Conservation (phyloP, 2,113 vertebrate species). For the Barbus barbus region DNA sequence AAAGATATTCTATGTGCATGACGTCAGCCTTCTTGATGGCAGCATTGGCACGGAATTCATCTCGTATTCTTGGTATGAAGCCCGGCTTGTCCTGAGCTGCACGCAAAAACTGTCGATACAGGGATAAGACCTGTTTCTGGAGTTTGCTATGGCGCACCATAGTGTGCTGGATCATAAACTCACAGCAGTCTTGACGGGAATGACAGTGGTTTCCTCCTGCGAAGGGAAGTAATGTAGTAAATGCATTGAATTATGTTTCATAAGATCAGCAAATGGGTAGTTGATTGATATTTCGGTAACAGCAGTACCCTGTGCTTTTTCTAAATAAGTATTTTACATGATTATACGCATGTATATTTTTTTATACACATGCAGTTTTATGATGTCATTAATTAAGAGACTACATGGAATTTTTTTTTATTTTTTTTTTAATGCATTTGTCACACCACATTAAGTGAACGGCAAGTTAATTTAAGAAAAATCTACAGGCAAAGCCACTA, state of each 20-base stretch:
- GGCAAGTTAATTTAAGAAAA: too few relatives aligned
- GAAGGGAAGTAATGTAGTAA: not conserved
- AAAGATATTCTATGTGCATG: slow-evolving; percentile 87
- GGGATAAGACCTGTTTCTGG: slow-evolving; percentile 81
- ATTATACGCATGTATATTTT: too few relatives aligned
- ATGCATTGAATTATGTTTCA: not conserved
- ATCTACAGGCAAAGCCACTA: too few relatives aligned
- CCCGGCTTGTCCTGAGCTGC: slow-evolving; percentile 78
- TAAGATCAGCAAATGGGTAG: not conserved
- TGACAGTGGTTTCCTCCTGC: not conserved
- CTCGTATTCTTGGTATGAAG: slow-evolving; percentile 73
- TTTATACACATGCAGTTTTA: too few relatives aligned
- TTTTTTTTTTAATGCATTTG: too few relatives aligned
- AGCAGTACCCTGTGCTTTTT: too few relatives aligned
- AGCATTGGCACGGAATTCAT: slow-evolving; percentile 82
- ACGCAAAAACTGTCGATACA: slow-evolving; percentile 84
- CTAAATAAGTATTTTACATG: too few relatives aligned
- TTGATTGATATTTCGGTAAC: not conserved
- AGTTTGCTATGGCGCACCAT: slow-evolving; percentile 81
- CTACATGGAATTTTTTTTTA: too few relatives aligned
- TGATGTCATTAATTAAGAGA: not conserved
- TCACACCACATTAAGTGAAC: too few relatives aligned
- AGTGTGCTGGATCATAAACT: not conserved
- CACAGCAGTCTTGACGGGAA: not conserved
- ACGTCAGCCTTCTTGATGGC: slow-evolving; percentile 81